Evolutionary conservation across 2,113 vertebrate species (phyloP), one percentile per base, ranked within the genome.

Genomic region (Hippocampus guttulatus): DNA sequence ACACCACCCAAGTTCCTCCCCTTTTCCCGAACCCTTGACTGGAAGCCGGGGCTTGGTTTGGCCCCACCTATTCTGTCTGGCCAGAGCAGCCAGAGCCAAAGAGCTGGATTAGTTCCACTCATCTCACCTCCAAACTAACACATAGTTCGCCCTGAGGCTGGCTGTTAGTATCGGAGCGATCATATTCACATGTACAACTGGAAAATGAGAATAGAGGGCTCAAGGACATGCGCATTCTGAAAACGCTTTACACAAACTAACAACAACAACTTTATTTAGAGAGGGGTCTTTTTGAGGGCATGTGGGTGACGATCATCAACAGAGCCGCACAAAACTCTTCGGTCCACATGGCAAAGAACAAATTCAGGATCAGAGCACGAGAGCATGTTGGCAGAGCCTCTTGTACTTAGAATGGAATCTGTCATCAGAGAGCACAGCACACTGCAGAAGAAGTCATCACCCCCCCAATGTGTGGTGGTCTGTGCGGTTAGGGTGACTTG

Each of bases 1-100:
- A 23, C 64, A 65, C 23, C n/a, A 65, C 69, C 70, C 55, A 80
- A 70, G 85, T 89, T 85, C 89, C 90, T 87, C 90, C 90, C 80
- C 80, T 84, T 90, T 85, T 79, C 81, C 75, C 85, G 81, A 86
- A 84, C 85, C 87, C 83, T 83, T 90, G 85, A 89, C 87, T 90
- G 87, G 87, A 91, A 92, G 84, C 84, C 69, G 69, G 86, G 86
- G 78, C 82, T 75, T 80, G 75, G 77, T 81, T 73, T 82, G 88
- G 81, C 85, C 85, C 85, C 85, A 85, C 83, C 92, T 83, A 78
- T 80, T 88, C 70, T 82, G 85, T 88, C 84, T 87, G 81, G 75
- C 63, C 70, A 76, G 77, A 78, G 78, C 60, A 71, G 79, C 67
- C 49, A 40, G 68, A 78, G 82, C 75, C 81, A 71, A 63, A 64